Evolutionary conservation across 2,797 vertebrate species (phyloP), one percentile per base, ranked within the genome.

Genomic region (Oryzias sinensis): DNA sequence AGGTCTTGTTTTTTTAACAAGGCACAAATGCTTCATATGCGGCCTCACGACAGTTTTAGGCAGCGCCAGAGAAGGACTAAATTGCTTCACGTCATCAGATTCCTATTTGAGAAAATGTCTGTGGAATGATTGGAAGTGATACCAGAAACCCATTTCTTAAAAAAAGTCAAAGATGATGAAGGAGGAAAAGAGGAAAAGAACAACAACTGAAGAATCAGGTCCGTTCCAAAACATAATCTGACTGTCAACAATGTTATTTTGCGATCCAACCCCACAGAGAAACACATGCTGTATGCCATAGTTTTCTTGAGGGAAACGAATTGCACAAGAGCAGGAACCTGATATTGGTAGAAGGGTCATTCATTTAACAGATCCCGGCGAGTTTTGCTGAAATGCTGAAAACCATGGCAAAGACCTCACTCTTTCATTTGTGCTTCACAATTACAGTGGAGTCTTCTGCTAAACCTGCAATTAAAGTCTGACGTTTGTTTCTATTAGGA

Each of bases 71-170:
- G 76, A 65, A 73, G 25, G 70, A 48, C 53, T 83, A 78, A 87
- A 87, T 77, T 76, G 72, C 76, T 49, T 60, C 60, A 57, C 84
- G 76, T 88, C 81, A 84, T 77, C 69, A 14, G 75, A 86, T 87
- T 84, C 79, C 71, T 80, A 77, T 85, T 84, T 69, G 70, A 60
- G 61, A 70, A 81, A 81, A 86, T 86, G 65, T 83, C 82, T 74
- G 65, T 37, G 68, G 75, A 82, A 73, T 80, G 75, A 85, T 77
- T 80, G 78, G 78, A 71, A 69, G 70, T 25, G 53, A 77, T 67
- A 80, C 72, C 76, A 86, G 74, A 85, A 83, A 74, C 75, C 55
- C 79, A 0, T 11, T 33, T 33, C 85, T 78, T 73, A 72, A 71
- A 79, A 87, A 82, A 62, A 65, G 63, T 63, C 78, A 77, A 74